These are phyloP conservation scores for Eupsilia transversa DNA, from an alignment of 2,888 invertebrate species.

Conservation along the genomic window DNA sequence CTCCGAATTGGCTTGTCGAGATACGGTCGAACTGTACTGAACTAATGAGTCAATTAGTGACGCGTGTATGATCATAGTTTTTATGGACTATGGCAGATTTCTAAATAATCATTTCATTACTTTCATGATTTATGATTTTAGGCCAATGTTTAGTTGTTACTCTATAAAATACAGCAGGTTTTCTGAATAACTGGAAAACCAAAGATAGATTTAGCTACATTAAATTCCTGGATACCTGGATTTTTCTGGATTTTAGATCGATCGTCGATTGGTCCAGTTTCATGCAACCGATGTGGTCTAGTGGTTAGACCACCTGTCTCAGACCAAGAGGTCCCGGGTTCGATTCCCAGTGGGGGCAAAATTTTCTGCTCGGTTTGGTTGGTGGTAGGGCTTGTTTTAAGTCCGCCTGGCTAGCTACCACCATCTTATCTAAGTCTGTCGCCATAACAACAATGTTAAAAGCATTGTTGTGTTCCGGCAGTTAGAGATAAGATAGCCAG, in stretches of 20 bases:
- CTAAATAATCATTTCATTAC: slow-evolving; percentile 32
- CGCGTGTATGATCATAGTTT: slow-evolving; percentile 25
- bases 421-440: too few species aligned
- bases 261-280: neutral
- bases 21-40: slow-evolving; percentile 7
- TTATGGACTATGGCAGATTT: slow-evolving; percentile 25
- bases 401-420: too few species aligned
- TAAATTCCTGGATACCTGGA: neutral
- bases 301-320: too few species aligned
- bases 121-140: slow-evolving; percentile 9
- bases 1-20: neutral
- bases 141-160: neutral
- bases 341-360: too few species aligned
- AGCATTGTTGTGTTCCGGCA: too few species aligned
- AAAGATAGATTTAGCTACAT: neutral
- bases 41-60: slow-evolving; percentile 23
- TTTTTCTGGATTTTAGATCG: neutral
- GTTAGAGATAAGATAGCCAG: too few species aligned
- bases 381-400: too few species aligned
- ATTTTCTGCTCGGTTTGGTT: too few species aligned
- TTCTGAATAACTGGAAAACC: too few species aligned
- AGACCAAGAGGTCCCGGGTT: too few species aligned
- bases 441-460: too few species aligned
- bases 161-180: neutral
- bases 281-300: too few species aligned